phyloP scores from a whole-genome alignment of 2,113 vertebrate species.

The Oceanites oceanicus region DNA sequence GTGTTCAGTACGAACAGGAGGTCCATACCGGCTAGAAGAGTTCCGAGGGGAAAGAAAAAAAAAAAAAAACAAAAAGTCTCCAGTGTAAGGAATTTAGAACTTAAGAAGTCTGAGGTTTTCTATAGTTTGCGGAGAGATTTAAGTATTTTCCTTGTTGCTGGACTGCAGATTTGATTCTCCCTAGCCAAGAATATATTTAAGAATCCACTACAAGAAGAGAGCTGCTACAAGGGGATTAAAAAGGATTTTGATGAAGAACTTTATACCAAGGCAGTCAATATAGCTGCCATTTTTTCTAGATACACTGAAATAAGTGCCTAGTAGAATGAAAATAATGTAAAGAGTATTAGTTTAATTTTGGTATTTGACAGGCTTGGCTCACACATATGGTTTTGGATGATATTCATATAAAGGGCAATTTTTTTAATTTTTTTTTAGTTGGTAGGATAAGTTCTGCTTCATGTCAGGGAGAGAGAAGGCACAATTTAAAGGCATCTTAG shows the following conservation, averaged over 20 bases:
- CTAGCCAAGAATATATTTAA: not conserved
- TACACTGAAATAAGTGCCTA: not conserved
- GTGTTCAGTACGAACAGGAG: constrained; percentile 88
- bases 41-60: not conserved
- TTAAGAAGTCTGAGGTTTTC: not conserved
- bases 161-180: not conserved
- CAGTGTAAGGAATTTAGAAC: not conserved
- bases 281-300: not conserved
- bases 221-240: not conserved
- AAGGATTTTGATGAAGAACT: not conserved
- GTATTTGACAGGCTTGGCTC: not conserved
- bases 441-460: not conserved
- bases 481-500: not conserved
- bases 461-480: not conserved
- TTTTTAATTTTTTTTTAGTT: not conserved
- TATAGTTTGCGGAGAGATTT: not conserved
- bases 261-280: not conserved
- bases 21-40: constrained; percentile 78
- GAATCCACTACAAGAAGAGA: not conserved
- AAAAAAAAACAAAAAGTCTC: not conserved
- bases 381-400: not conserved
- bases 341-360: not conserved
- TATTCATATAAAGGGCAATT: not conserved
- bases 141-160: not conserved
- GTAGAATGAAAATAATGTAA: not conserved